Base-by-base conservation (phyloP, 2,797 vertebrate genomes). In the Gobio occitaniae region DNA sequence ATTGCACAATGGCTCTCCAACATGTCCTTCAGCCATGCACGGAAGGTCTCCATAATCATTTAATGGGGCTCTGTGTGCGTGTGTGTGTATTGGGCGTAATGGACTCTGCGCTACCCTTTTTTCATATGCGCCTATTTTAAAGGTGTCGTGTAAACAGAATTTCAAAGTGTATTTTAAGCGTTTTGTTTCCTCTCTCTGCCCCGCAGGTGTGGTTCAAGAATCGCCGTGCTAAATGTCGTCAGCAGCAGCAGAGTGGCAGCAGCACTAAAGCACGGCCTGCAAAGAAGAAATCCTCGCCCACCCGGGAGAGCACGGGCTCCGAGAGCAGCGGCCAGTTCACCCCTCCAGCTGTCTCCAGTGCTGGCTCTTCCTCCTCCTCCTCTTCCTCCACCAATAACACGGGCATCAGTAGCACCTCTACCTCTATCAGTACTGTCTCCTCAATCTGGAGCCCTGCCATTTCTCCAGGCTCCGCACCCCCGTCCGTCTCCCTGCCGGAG, bases 361-460 rank as follows among this genome's bases (percentile, higher is more conserved):
- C 97, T 0, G 96, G 97, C 71, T 98, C 97, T 0, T 97, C 97
- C 0, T 97, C 97, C 0, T 98, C 97, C 15, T 98, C 97, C 0
- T 94, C 95, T 29, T 95, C 95, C 76, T 93, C 94, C 50, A 95
- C 96, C 0, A 95, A 95, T 29, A 95, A 96, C 63, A 91, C 95
- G 0, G 95, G 94, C 61, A 92, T 95, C 77, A 93, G 93, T 93
- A 94, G 94, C 91, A 93, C 95, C 89, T 94, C 95, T 90, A 95
- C 94, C 91, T 95, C 95, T 88, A 95, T 96, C 92, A 95, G 95
- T 90, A 95, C 94, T 32, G 96, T 98, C 0, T 98, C 98, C 0
- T 98, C 98, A 93, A 99, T 99, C 94, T 99, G 98, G 98, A 99
- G 98, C 93, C 98, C 98, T 0, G 98, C 98, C 86, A 98, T 99